Evolutionary conservation across 2,797 vertebrate genomes (phyloP).

Genomic region (Danio kyathit): DNA sequence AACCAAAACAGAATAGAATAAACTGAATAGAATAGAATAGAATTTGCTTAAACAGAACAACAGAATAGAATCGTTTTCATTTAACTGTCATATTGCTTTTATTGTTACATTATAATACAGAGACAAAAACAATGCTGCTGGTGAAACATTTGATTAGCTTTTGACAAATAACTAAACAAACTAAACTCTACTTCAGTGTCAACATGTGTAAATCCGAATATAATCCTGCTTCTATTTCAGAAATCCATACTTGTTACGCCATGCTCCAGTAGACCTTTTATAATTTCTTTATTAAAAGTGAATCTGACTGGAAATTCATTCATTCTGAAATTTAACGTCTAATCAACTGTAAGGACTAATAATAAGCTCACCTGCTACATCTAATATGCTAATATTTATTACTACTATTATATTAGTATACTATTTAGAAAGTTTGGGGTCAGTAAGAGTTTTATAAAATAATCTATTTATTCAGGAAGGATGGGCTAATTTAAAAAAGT

Average conservation of each 20-base stretch:
- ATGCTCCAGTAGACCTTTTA: background rate
- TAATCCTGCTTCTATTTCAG: background rate
- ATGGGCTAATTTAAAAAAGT: too few relatives aligned
- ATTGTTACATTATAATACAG: slow-evolving; percentile 15
- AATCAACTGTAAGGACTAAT: background rate
- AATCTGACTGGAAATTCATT: background rate
- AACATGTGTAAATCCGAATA: background rate
- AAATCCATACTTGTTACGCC: background rate
- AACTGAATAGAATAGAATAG: too few relatives aligned
- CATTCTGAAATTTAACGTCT: slow-evolving; percentile 3
- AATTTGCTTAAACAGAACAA: too few relatives aligned
- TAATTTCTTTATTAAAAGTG: background rate
- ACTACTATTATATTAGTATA: too few relatives aligned
- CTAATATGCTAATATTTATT: background rate
- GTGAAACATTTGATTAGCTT: background rate
- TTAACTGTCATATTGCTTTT: slow-evolving; percentile 22
- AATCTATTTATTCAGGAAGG: too few relatives aligned
- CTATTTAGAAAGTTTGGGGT: too few relatives aligned
- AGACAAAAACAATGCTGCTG: background rate
- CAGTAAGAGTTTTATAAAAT: too few relatives aligned
- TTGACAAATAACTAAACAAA: background rate
- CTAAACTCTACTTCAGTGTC: background rate
- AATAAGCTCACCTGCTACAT: background rate
- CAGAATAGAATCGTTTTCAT: background rate
- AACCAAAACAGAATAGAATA: too few relatives aligned